Conservation (phyloP, 2,888 invertebrate genomes). For the Brenthis daphne region DNA sequence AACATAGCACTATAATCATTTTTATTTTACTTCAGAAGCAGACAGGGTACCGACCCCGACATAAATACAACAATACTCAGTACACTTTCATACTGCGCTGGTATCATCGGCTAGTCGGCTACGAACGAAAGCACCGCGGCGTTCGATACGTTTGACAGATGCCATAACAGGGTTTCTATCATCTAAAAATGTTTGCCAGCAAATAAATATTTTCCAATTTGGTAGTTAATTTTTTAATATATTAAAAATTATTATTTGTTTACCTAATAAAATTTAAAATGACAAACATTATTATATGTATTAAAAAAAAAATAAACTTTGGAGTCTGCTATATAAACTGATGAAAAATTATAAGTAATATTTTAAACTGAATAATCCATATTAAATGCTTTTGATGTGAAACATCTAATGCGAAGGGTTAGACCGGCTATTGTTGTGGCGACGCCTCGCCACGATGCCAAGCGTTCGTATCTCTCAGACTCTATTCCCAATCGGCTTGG, state of each 20-base stretch:
- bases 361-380: too few species aligned
- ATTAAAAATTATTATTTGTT: not conserved
- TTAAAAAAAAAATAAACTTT: too few species aligned
- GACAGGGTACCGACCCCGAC: constrained; percentile 52
- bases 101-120: constrained; percentile 44
- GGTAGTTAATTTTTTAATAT: not conserved
- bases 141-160: constrained; percentile 66
- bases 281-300: not conserved
- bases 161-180: constrained; percentile 51
- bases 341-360: too few species aligned
- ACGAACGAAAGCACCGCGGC: constrained; percentile 49
- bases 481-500: too few species aligned
- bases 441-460: too few species aligned
- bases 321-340: too few species aligned
- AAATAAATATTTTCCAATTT: not conserved
- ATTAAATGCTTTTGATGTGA: too few species aligned
- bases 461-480: too few species aligned
- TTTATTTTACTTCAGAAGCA: constrained; percentile 54
- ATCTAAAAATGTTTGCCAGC: not conserved
- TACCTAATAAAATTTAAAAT: not conserved
- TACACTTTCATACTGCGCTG: constrained; percentile 57
- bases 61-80: constrained; percentile 62
- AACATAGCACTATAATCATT: constrained; percentile 71
- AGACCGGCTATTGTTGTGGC: too few species aligned
- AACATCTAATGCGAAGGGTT: too few species aligned